Evolutionary conservation across 37 sponge, comb jelly and placozoan species (phyloP), one percentile per base, ranked within the genome.

Genomic region (Lycopodina hypogea): DNA sequence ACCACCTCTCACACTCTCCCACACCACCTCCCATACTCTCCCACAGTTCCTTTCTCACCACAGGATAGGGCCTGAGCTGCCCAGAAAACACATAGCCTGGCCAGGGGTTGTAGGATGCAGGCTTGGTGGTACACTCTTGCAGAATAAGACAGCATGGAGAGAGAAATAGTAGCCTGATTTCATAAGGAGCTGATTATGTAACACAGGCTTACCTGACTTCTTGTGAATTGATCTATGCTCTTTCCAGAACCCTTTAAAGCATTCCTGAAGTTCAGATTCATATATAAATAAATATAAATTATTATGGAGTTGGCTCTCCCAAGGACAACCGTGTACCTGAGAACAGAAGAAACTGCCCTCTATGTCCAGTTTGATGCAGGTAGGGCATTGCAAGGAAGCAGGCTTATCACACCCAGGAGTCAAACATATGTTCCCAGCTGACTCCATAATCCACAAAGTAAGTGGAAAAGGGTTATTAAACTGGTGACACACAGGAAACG

Each of bases 181-280:
- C 9, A 17, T 59, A 35, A 67, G 26, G 4, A 30, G 35, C 8
- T 32, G 68, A 17, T 4, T 8, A 32, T 36, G 3, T 18, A 36
- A 8, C 1, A 3, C 24, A 22, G 22, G 50, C 19, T 71, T 23
- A 71, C 71, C 37, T 74, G 56, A 14, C 24, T 76, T 87, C 63
- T 86, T 86, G 86, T 97, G 97, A 19, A 88, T 62, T 24, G 24
- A 50, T 69, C 93, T 97, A 64, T 97, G 97, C 17, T 41, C 68
- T 19, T 74, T 79, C 97, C 97, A 97, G 59, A 50, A 83, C 14
- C 73, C 77, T 78, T 97, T 97, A 78, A 97, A 97, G 71, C 97
- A 97, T 1, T 89, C 92, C 97, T 95, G 64, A 38, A 36, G 11
- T 23, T 17, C 1, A 42, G 12, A 12, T 28, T n/a, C 41, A 32